phyloP scores from a whole-genome alignment of 2,888 invertebrate genomes.

The Andrena bicolor region DNA sequence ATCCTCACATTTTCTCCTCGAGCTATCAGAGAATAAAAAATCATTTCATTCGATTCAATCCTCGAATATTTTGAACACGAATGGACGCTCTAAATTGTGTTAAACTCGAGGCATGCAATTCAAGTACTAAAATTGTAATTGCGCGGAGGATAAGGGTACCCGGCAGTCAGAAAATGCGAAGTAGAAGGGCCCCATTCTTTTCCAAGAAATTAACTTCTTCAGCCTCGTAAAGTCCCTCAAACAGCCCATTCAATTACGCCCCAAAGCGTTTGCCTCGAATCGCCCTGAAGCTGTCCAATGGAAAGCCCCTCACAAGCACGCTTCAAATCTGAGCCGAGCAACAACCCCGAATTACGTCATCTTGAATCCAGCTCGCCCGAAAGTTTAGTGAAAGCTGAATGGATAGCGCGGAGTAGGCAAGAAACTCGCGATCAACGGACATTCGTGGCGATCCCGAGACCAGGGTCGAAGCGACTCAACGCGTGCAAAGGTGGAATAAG shows the following conservation, averaged over 20 bases:
- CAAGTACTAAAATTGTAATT: neutral
- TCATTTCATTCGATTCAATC: neutral
- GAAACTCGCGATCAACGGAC: neutral
- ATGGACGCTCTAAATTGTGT: neutral
- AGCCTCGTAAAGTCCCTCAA: neutral
- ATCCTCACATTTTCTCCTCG: no score
- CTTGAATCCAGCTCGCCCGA: neutral
- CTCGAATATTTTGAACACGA: neutral
- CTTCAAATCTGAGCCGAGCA: neutral
- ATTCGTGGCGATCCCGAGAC: no score
- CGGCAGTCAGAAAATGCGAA: neutral
- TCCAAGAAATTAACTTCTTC: constrained; percentile 1
- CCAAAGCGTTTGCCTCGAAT: constrained; percentile 8
- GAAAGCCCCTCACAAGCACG: neutral
- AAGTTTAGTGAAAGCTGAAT: neutral
- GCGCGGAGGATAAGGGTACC: neutral
- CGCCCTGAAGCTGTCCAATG: neutral
- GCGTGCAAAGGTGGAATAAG: neutral
- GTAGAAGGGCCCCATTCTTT: neutral
- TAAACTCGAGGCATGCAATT: neutral
- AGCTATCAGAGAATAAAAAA: neutral
- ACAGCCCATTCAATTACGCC: neutral
- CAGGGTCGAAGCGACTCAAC: no score
- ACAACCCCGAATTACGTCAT: neutral
- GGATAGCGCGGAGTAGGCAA: neutral